Evolutionary conservation across 2,888 invertebrate species (phyloP), one percentile per base, ranked within the genome.

Genomic region (Idaea aversata): DNA sequence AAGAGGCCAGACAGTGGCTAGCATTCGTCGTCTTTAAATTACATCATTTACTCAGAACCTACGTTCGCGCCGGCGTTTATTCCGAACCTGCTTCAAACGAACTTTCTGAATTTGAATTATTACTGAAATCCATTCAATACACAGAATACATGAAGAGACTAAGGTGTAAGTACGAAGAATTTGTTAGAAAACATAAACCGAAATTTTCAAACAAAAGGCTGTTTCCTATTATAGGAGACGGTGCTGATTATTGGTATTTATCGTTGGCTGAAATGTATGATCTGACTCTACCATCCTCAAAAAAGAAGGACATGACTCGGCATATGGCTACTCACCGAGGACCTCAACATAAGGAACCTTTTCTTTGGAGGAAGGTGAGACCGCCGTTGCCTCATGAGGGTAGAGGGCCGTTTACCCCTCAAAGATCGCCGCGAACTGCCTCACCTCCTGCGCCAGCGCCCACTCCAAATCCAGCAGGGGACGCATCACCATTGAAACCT

Each of bases 191-290:
- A 76, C 83, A 89, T 70, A 83, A 87, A 60, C 88, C 91, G n/a
- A 74, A 76, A 66, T 92, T 90, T 72, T 85, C 88, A 5, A 93
- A 92, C 72, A 91, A 92, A 71, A 82, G 85, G 70, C 74, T 92
- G 62, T 93, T 92, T 74, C 93, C 92, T 5, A 84, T 92, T 68
- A 92, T 93, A 71, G 93, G 93, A 15, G 87, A 91, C 68, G 91
- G 92, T 5, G 76, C 85, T 25, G 91, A 92, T 70, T 93, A 92
- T 76, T 93, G 93, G 93, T 93, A 93, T 75, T 76, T 93, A 70
- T 91, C 92, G n/a, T 74, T 93, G 60, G 78, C 90, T n/a, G 92
- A 92, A 77, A 90, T 93, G 91, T 92, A 91, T 69, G 88, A 92
- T 69, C 70, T 93, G 66, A 88, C 92, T n/a, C 67, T 69, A n/a